Base-by-base conservation (phyloP, 35 echinoderm and acorn worm species). In the Ptychodera flava region DNA sequence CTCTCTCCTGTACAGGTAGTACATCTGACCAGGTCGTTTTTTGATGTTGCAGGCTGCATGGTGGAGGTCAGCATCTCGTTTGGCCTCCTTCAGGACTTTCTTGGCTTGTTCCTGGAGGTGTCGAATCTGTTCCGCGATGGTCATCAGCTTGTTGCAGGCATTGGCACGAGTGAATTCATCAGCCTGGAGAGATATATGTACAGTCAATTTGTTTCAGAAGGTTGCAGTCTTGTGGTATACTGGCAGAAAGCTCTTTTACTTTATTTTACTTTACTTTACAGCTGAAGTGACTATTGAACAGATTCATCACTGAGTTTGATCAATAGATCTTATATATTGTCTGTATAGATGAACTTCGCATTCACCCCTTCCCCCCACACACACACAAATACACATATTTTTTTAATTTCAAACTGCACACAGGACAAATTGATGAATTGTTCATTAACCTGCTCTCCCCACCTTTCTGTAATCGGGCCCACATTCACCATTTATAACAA, bases 61-160 rank as follows among this genome's bases (percentile, higher is more conserved):
- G 33, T 99, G 96, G n/a, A 99, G 84, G 28, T 92, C 93, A 76
- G 90, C 91, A 92, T 99, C 96, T 29, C 96, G 79, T 34, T 99
- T 99, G 0, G 96, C 96, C 22, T 99, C 95, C 75, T 94, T 86
- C 82, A 94, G 77, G 0, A 92, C 92, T 31, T 88, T 90, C 36
- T 85, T 85, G 22, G 96, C 96, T 82, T 99, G 93, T 77, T 99
- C 84, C 52, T 99, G 96, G 14, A 97, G 88, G 27, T 94, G 87
- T 16, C 92, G 81, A 53, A 94, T 99, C 84, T 99, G 96, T 0
- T 99, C 96, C 27, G 96, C 96, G 81, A 99, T 99, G 36, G 89
- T 76, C 88, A 92, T 92, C 34, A 99, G 88, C 85, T 93, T 94
- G 82, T 92, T 99, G 1, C 90, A 86, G 0, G 92, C 92, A 80